Conservation (phyloP, 2,113 vertebrate species). For the Sinocyclocheilus grahami region DNA sequence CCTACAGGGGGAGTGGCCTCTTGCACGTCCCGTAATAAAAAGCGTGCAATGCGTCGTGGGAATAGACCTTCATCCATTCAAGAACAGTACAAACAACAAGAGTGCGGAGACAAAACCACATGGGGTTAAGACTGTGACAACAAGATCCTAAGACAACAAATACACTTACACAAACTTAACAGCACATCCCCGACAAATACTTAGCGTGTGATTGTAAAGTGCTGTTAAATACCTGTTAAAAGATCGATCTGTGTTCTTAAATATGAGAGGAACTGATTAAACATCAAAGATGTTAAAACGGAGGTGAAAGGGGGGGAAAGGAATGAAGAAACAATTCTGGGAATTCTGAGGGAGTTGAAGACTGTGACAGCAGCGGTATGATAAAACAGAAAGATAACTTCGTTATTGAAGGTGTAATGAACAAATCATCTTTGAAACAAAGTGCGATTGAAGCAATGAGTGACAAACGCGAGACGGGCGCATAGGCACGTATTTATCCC, state of each 20-base stretch:
- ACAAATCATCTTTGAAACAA: background rate
- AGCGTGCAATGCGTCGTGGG: constrained; percentile 45
- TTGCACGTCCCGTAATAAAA: background rate
- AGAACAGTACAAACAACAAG: constrained; percentile 41
- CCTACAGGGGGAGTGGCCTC: constrained; percentile 13
- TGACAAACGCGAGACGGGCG: background rate
- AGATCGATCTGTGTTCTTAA: background rate
- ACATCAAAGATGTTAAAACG: background rate
- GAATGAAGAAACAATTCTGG: constrained; percentile 2
- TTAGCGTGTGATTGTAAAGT: constrained; percentile 12
- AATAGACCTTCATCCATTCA: constrained; percentile 43
- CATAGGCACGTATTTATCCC: background rate
- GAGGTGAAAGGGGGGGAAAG: background rate
- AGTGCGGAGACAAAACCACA: constrained; percentile 54
- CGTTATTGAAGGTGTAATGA: background rate
- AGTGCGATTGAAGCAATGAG: background rate
- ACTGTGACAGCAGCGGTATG: background rate
- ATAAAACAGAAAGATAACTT: constrained; percentile 17
- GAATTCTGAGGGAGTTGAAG: background rate
- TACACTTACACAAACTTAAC: constrained; percentile 34
- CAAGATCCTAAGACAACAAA: constrained; percentile 43
- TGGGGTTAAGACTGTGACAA: constrained; percentile 56
- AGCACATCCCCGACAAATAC: constrained; percentile 19
- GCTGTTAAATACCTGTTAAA: background rate
- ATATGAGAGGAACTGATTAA: background rate